Conservation (phyloP, 2,888 invertebrate species). For the Tromatobia lineatoria region DNA sequence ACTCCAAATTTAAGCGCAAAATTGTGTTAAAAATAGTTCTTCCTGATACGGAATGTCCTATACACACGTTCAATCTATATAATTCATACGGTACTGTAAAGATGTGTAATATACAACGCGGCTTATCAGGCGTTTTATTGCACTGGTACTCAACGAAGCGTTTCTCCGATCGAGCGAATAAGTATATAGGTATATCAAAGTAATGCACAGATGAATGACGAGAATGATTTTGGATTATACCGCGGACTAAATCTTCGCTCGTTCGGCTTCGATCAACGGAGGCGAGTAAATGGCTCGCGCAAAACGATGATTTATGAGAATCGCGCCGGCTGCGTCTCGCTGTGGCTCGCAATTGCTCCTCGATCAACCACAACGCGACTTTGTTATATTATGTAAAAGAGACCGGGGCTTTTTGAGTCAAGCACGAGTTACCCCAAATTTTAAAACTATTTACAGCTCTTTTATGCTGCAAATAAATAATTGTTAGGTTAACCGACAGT, state of each 20-base stretch:
- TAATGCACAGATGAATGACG: constrained; percentile 17
- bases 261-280: constrained; percentile 11
- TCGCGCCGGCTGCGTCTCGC: constrained; percentile 29
- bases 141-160: constrained; percentile 17
- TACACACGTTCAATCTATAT: neutral
- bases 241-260: constrained; percentile 32
- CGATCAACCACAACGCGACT: constrained; percentile 42
- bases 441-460: neutral
- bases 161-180: constrained; percentile 6
- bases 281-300: constrained; percentile 2
- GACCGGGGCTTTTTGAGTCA: constrained; percentile 8
- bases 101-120: constrained; percentile 14
- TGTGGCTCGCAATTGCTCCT: constrained; percentile 26
- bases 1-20: no score
- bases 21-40: neutral
- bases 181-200: neutral
- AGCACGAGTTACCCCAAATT: neutral
- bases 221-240: constrained; percentile 35
- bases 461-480: neutral
- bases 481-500: neutral
- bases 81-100: neutral
- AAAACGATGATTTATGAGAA: constrained; percentile 61
- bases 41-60: neutral
- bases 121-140: constrained; percentile 28
- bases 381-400: neutral